Evolutionary conservation across 2,113 vertebrate species (phyloP).

Genomic region (Gulo gulo): DNA sequence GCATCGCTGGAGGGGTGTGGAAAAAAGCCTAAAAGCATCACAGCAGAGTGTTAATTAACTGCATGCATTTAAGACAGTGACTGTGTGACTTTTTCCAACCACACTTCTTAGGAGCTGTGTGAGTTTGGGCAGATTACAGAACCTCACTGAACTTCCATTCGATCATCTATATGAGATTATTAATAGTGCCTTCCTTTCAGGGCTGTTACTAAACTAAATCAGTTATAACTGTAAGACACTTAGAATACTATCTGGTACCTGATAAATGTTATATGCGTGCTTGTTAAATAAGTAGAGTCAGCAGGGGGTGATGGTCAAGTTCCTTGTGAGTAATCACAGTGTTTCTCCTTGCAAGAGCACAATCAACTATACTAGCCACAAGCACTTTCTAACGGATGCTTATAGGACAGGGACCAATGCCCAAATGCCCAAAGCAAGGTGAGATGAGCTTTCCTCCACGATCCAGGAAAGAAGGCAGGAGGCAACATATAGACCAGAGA

Average conservation of each 20-base stretch:
- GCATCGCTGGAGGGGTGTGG: not conserved
- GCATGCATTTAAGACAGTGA: not conserved
- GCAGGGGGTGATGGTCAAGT: not conserved
- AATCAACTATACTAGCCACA: not conserved
- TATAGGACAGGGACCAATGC: not conserved
- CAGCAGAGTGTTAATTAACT: not conserved
- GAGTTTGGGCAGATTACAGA: not conserved
- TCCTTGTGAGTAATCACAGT: not conserved
- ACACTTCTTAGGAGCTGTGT: not conserved
- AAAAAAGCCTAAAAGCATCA: not conserved
- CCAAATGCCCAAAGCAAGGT: not conserved
- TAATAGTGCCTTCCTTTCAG: not conserved
- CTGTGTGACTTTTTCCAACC: not conserved
- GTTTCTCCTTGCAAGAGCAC: not conserved
- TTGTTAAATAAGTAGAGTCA: not conserved
- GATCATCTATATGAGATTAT: not conserved
- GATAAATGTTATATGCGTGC: not conserved
- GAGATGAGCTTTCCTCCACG: not conserved
- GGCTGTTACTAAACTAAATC: not conserved
- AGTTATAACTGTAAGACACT: not conserved
- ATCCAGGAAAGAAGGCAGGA: not conserved
- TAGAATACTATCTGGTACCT: not conserved
- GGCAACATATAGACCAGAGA: not conserved
- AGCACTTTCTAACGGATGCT: not conserved
- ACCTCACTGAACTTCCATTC: not conserved